Base-by-base conservation (phyloP, 2,113 vertebrate species). In the Colistium nudipinnis region DNA sequence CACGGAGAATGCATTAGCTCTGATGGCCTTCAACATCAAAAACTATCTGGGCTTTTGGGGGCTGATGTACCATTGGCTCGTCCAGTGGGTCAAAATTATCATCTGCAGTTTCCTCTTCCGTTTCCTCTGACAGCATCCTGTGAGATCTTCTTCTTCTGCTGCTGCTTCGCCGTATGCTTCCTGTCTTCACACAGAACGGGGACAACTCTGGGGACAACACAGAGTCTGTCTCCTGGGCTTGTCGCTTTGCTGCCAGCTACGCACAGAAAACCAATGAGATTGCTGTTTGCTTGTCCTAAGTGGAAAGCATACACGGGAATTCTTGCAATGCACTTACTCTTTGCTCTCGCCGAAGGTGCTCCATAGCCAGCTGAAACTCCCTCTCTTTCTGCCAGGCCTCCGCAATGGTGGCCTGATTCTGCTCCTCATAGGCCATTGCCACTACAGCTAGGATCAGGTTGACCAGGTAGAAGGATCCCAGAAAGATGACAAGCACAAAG, bases 381-480 rank as follows among this genome's bases (percentile, higher is more conserved):
- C 94, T 93, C 73, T 99, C 96, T 76, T 99, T 99, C 74, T 95
- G 95, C 82, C 95, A 96, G 0, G 96, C 95, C 91, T 99, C 98
- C 0, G 97, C 96, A 12, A 99, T 98, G 73, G 96, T 99, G 27
- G 98, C 97, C 90, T 99, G 98, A 89, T 99, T 99, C 85, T 99
- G 98, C 65, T 99, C 98, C 88, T 99, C 98, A 0, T 99, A 99
- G 0, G 98, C 98, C 98, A 99, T 99, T 87, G 98, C 98, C 19
- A 99, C 98, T 20, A 99, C 98, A 27, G 98, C 98, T 88, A 99
- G 90, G 85, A 99, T 99, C 82, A 99, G 88, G 87, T 99, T 99
- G 74, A 99, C 83, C 85, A 99, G 90, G 87, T 99, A 99, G 93
- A 99, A 99, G 0, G 98, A 99, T 59, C 98, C 98, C 91, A 99